phyloP scores from a whole-genome alignment of 2,797 vertebrate species.

The Morus bassanus region DNA sequence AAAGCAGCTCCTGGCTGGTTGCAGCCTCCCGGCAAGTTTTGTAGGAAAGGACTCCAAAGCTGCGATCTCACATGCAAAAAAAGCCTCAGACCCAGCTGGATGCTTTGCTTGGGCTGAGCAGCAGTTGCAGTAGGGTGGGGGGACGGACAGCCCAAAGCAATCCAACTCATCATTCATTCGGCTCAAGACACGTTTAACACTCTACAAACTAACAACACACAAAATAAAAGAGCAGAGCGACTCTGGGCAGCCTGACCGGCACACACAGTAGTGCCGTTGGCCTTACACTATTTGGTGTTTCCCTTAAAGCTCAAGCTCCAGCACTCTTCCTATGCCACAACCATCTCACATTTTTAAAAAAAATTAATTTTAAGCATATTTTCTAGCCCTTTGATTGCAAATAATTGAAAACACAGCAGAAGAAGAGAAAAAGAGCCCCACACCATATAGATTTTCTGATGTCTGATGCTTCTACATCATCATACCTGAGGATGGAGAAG shows the following conservation, averaged over 20 bases:
- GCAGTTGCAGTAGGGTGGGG: not conserved
- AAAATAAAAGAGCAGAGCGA: no score
- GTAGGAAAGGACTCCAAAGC: not conserved
- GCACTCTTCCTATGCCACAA: no score
- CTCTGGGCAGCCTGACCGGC: accelerated
- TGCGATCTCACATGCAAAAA: accelerated
- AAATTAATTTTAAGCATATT: not conserved
- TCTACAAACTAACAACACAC: not conserved
- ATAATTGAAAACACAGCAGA: not conserved
- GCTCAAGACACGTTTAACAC: accelerated
- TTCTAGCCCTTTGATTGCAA: not conserved
- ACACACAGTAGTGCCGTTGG: not conserved
- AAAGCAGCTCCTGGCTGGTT: not conserved
- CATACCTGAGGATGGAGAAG: not conserved
- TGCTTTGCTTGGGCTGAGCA: not conserved
- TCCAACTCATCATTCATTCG: accelerated
- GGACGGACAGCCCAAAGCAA: accelerated
- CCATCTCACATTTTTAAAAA: not conserved
- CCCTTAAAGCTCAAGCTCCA: not conserved
- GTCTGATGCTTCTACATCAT: not conserved
- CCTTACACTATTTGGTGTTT: accelerated
- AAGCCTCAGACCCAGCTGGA: accelerated
- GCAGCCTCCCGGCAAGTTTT: not conserved
- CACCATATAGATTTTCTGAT: not conserved
- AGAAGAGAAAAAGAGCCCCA: not conserved